Evolutionary conservation across 2,113 vertebrate genomes (phyloP).

Genomic region (Oxyura jamaicensis): DNA sequence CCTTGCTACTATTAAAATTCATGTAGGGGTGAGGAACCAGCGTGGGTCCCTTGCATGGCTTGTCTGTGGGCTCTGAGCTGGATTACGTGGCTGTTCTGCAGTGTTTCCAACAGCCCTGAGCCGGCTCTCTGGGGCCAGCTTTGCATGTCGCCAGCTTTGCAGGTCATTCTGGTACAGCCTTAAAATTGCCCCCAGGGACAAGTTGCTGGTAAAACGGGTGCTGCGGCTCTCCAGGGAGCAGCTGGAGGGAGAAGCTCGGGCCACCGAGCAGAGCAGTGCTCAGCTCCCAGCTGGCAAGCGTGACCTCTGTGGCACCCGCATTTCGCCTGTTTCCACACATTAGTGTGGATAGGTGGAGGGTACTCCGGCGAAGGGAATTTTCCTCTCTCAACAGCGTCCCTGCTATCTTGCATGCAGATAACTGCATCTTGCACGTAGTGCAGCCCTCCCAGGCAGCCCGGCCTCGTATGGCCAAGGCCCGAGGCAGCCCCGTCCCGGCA

Average conservation of each 20-base stretch:
- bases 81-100: rapidly evolving
- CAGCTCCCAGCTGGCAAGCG: neutral
- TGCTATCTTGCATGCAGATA: neutral
- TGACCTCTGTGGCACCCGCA: rapidly evolving
- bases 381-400: neutral
- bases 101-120: neutral
- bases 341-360: too few species aligned
- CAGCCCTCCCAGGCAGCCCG: neutral
- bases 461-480: neutral
- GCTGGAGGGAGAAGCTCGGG: neutral
- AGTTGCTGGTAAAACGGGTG: constrained; percentile 3
- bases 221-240: rapidly evolving
- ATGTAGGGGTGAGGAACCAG: neutral
- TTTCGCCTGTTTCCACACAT: constrained; percentile 12
- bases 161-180: neutral
- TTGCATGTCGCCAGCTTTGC: neutral
- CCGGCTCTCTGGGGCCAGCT: constrained; percentile 6
- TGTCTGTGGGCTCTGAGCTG: neutral
- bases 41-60: rapidly evolving
- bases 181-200: constrained; percentile 25
- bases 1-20: neutral
- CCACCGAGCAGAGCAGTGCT: neutral
- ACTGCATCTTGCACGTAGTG: neutral
- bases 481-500: neutral
- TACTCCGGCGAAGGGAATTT: neutral